Evolutionary conservation across 2,888 invertebrate species (phyloP).

Genomic region (Sympetrum striolatum): DNA sequence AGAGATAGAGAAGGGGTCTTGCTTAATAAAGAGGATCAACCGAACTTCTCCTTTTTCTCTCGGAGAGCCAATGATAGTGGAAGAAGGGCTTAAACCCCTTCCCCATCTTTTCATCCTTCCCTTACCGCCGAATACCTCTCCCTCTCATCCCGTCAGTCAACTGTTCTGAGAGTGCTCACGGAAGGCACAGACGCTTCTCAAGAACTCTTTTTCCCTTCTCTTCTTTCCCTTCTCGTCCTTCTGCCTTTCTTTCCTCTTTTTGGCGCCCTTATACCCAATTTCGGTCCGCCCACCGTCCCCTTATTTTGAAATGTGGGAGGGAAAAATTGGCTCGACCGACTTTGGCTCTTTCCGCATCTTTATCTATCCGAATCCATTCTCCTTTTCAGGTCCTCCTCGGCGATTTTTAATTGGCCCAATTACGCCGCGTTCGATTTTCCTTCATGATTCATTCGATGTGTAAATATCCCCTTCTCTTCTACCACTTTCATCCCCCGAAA

Average conservation of each 20-base stretch:
- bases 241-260: background rate
- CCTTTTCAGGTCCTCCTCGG: background rate
- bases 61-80: background rate
- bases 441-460: no score
- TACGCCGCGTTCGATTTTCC: no score
- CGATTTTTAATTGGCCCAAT: no score
- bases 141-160: background rate
- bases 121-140: background rate
- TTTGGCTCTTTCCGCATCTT: background rate
- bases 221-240: background rate
- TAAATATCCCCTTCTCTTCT: no score
- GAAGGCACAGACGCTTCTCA: background rate
- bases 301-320: background rate
- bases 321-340: background rate
- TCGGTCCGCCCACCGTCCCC: background rate
- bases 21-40: conserved; percentile 25
- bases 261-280: background rate
- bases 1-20: background rate
- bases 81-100: background rate
- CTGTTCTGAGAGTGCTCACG: background rate
- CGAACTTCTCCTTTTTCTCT: background rate
- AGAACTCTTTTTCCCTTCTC: background rate
- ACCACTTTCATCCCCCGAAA: no score
- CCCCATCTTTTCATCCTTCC: background rate
- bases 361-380: background rate